phyloP scores from a whole-genome alignment of 2,113 vertebrate genomes.

The Gnathochromis pfefferi region DNA sequence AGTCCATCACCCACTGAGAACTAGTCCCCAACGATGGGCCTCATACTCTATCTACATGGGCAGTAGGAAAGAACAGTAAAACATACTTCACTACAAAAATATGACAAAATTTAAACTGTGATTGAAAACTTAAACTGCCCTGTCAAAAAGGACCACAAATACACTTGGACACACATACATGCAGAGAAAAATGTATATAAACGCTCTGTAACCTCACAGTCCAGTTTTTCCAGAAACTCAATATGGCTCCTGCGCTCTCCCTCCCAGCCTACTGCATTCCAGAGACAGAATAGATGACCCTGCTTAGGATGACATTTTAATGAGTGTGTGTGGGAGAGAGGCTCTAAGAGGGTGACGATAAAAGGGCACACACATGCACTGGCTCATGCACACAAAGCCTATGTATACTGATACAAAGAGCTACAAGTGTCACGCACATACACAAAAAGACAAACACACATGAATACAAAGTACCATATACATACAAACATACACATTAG shows the following conservation, averaged over 20 bases:
- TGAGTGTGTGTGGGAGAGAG: conserved; percentile 55
- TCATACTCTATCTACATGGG: not conserved
- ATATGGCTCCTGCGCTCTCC: conserved; percentile 20
- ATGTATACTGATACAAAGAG: conserved; percentile 29
- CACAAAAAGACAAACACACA: not conserved
- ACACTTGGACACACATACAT: not conserved
- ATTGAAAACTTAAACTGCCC: not conserved
- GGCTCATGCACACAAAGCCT: conserved; percentile 19
- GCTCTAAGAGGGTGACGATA: conserved; percentile 40
- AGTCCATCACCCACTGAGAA: not conserved
- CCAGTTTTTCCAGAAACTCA: conserved; percentile 34
- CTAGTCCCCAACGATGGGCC: not conserved
- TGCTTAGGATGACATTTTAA: conserved; percentile 63
- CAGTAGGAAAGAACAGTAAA: not conserved
- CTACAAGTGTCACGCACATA: not conserved
- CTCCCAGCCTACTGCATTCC: conserved; percentile 50
- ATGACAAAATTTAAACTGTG: not conserved
- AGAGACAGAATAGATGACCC: conserved; percentile 54
- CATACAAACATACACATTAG: not conserved
- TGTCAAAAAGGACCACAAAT: not conserved
- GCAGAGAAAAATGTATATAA: not conserved
- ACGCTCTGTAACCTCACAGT: not conserved
- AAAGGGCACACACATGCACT: conserved; percentile 16
- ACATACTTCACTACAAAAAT: not conserved
- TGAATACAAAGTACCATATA: not conserved